A percentile compares a stretch with the other conserved stretches of the same genome.
Conservation (phyloP, 2,888 invertebrate genomes). For the Amphipoea lucens region DNA sequence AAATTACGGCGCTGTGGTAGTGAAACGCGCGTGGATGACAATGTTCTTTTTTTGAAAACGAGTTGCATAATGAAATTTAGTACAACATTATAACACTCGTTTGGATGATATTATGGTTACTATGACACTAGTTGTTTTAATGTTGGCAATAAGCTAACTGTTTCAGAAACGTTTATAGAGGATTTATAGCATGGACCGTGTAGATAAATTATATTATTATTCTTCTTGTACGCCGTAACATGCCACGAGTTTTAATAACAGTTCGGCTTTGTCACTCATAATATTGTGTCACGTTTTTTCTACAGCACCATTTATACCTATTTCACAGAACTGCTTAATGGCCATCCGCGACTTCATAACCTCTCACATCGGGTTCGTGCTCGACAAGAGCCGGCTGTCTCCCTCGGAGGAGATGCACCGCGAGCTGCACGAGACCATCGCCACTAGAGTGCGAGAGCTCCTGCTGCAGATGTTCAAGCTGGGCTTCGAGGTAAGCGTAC, state of each 20-base stretch:
- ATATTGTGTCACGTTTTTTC: neutral
- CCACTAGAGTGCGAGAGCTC: conserved; percentile 80
- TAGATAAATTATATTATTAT: no score
- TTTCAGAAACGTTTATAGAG: no score
- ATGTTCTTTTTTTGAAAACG: no score
- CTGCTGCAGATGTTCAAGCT: conserved; percentile 96
- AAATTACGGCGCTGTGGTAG: no score
- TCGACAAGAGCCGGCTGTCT: conserved; percentile 72
- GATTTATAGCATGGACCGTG: no score
- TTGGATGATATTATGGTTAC: no score
- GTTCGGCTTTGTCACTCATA: neutral
- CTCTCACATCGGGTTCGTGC: conserved; percentile 75
- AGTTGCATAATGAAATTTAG: no score
- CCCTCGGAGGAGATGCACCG: conserved; percentile 64
- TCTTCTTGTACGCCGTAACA: no score
- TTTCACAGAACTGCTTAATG: conserved; percentile 81
- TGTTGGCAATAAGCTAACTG: no score
- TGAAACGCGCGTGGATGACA: no score
- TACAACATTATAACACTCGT: no score
- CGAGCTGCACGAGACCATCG: conserved; percentile 75
- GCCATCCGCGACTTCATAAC: conserved; percentile 80
- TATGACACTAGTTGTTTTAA: no score
- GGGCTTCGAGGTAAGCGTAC: conserved; percentile 93
- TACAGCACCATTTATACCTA: neutral
- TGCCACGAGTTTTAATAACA: neutral